Evolutionary conservation across 1,140 invertebrate genomes (phyloP), one percentile per base, ranked within the genome.

Genomic region (Heliconius hermathena): DNA sequence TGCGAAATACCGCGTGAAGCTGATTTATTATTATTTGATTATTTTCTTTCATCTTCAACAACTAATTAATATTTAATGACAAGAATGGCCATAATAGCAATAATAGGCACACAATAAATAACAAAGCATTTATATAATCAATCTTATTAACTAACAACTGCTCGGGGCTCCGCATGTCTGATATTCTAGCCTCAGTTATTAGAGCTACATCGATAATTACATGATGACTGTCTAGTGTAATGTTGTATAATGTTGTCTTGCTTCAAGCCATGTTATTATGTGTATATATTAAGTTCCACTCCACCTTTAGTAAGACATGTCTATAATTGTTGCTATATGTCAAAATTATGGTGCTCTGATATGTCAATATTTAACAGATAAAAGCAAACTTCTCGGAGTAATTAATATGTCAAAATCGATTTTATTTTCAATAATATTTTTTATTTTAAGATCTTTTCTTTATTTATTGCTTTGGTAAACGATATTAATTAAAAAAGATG

Each of bases 131-230:
- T 66, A 66, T 26, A 66, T 66, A 66, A 66, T 66, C 60, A 66
- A 66, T 66, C 60, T 66, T 66, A 66, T 66, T 29, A 66, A 66
- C 60, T 66, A 66, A 66, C 22, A 66, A 66, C 13, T 66, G 60
- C 60, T 26, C 2, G 22, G 11, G 60, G 60, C 60, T 66, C 60
- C 60, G 22, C 60, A 66, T 66, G 26, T 66, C 60, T 66, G 60
- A 66, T 26, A 16, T 66, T 66, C 60, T 29, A 66, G 60, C 22
- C n/a, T 13, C 22, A 22, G 22, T 66, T 66, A 66, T 66, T 66
- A 66, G 22, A 66, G 60, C 26, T 66, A 66, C 60, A 66, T 66
- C 26, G 22, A 66, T 66, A 66, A 66, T 66, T 66, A 66, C 13
- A 66, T 66, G 26, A 66, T 66, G 22, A 66, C 22, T 66, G 22